Percentiles rank a stretch among this genome's conserved stretches.
These are phyloP conservation scores for Macrobrachium nipponense DNA, from an alignment of 1,140 invertebrate species.

Conservation along the genomic window DNA sequence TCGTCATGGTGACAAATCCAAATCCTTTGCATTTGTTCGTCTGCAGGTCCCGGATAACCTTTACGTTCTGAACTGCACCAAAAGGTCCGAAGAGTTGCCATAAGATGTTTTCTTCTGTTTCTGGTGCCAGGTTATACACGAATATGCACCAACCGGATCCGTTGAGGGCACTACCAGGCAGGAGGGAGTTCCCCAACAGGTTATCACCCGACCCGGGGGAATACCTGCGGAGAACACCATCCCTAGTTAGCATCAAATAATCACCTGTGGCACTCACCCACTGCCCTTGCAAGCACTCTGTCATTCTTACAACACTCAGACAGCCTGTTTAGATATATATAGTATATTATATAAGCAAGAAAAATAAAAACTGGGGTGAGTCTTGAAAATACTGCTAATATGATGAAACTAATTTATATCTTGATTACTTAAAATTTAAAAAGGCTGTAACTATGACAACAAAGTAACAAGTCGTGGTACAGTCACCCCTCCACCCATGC, in stretches of 20 bases:
- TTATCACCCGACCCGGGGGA: constrained; percentile 91
- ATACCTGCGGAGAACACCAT: constrained; percentile 76
- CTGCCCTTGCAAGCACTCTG: constrained; percentile 19
- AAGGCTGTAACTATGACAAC: constrained; percentile 39
- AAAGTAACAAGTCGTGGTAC: constrained; percentile 45
- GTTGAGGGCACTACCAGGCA: constrained; percentile 75
- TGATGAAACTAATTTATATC: constrained; percentile 41
- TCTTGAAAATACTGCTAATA: constrained; percentile 38
- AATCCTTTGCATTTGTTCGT: constrained; percentile 99
- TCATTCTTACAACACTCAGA: constrained; percentile 20
- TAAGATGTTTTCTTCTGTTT: constrained; percentile 97
- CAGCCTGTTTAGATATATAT: constrained; percentile 15
- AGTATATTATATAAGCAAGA: constrained; percentile 16
- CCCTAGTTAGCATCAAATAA: constrained; percentile 45
- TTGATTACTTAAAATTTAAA: constrained; percentile 15
- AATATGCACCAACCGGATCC: constrained; percentile 97
- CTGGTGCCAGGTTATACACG: constrained; percentile 97
- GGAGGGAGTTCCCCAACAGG: constrained; percentile 86
- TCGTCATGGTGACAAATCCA: constrained; percentile 99
- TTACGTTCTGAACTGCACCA: constrained; percentile 97
- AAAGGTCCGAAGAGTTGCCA: constrained; percentile 99
- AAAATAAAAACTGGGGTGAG: constrained; percentile 36
- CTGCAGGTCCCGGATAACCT: constrained; percentile 95
- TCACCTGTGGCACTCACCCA: constrained; percentile 5
- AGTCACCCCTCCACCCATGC: constrained; percentile 42